Base-by-base conservation (phyloP, 92 coral and sea anemone species). In the Epizoanthus illoricatus region DNA sequence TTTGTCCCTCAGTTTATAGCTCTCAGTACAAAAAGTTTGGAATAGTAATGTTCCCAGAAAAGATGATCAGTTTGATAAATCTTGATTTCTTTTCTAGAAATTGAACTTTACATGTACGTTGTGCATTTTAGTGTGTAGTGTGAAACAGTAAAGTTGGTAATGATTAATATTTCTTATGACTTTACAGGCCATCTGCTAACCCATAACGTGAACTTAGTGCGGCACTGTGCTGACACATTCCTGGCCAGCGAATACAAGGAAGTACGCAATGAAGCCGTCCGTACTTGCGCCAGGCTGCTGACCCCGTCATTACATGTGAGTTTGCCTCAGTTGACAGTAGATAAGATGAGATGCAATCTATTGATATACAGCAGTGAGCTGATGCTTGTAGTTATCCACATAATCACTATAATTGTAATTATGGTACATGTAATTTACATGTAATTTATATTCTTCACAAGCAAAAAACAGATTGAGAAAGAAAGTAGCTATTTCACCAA, bases 161-260 rank as follows among this genome's bases (percentile, higher is more conserved):
- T 28, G 42, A 2, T 13, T 84, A 11, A 2, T 2, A 55, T 24
- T 23, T 21, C 40, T 55, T 3, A 33, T 80, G 19, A 5, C 23
- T 7, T 28, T 82, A 19, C 62, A 93, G 97, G 94, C 18, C 94
- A 92, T 61, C 82, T 89, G 83, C 81, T 94, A 79, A 94, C 97
- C 19, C 97, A 94, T 88, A 87, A 87, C 60, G 97, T 91, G 36
- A 90, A 94, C 75, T 89, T 97, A 23, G 98, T 97, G 47, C 89
- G 99, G 0, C 97, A 97, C 61, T 97, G 99, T 84, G 98, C 99
- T 21, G 99, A 97, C 58, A 91, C 98, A 8, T 97, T 97, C 75
- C 92, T 97, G 65, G 98, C 98, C 75, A 97, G 99, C 81, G 99
- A 97, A 83, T 82, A 90, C 90, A 97, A 97, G 80, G 99, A 97